These are phyloP conservation scores for Chrysochloris asiatica DNA, from an alignment of 2,113 vertebrate species.

Conservation along the genomic window DNA sequence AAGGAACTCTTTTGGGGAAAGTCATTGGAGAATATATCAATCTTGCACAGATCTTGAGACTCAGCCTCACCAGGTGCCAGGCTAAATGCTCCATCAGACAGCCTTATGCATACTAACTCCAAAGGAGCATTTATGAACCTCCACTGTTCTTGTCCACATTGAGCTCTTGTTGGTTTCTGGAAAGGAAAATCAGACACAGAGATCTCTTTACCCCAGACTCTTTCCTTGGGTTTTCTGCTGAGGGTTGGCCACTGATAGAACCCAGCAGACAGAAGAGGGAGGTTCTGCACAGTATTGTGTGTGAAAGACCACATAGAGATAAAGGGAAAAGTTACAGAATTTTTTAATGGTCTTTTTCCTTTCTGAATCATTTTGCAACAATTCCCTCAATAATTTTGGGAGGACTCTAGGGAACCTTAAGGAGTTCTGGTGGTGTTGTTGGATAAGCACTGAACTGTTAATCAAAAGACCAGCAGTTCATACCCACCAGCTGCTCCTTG, in stretches of 20 bases:
- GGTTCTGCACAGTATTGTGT: too few relatives aligned
- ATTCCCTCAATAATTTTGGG: background rate
- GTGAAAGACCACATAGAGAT: background rate
- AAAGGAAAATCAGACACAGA: background rate
- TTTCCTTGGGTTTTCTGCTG: background rate
- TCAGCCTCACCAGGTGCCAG: background rate
- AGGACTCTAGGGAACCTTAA: background rate
- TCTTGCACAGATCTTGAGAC: background rate
- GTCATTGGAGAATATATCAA: fast-evolving
- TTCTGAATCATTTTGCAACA: slow-evolving; percentile 27
- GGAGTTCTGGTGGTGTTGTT: too few relatives aligned
- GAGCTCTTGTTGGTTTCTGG: background rate
- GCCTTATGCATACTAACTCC: background rate
- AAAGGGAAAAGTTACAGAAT: slow-evolving; percentile 16
- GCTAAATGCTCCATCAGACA: background rate
- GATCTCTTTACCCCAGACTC: background rate
- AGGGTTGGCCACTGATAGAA: too few relatives aligned
- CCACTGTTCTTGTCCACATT: background rate
- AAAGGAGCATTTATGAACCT: background rate
- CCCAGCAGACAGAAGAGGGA: background rate
- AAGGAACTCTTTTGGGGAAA: background rate
- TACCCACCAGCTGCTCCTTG: too few relatives aligned
- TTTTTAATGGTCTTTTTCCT: background rate
- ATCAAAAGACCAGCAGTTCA: too few relatives aligned
- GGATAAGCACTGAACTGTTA: too few relatives aligned